Base-by-base conservation (phyloP, 2,113 vertebrate genomes). In the Oncorhynchus masou region DNA sequence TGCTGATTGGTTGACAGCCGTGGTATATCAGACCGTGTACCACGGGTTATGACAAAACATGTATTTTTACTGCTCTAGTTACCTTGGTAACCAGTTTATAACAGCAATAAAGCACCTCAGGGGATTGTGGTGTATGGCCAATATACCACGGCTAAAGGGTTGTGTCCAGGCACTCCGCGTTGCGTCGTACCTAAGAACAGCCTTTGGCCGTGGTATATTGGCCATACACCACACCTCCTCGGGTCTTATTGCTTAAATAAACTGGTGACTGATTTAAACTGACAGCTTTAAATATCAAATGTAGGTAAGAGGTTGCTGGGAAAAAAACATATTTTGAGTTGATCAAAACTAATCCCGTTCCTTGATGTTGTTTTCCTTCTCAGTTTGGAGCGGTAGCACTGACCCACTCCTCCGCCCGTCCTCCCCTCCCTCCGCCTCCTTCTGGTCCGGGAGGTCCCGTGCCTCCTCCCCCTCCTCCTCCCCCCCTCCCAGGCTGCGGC, bases 391-490 rank as follows among this genome's bases (percentile, higher is more conserved):
- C 86, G 1, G 73, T 91, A 77, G 82, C 90, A 6, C 74, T 84
- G 77, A 85, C 75, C 70, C 20, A 66, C 45, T 15, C 85, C 74
- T 2, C 76, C 2, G 0, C 0, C 71, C 86, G 86, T 74, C 51
- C 82, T 69, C 71, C 71, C 64, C 74, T 59, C 80, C 62, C 85
- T 68, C 83, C 83, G 72, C 91, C 92, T 4, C 81, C 88, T 2
- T 88, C 83, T 0, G 84, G 83, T 20, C 88, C 93, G 0, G 92
- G 94, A 65, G 84, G 84, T 20, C 78, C 87, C 87, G 9, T 90
- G 0, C 29, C 93, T 7, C 92, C 94, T 12, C 96, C 95, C 0
- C 95, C 96, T 62, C 93, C 94, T 0, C 95, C 93, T 4, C 84
- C 86, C 9, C 82, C 71, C 0, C 82, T 86, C 70, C 92, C 93